These are phyloP conservation scores for Brachyrhaphis roseni DNA, from an alignment of 2,797 vertebrate species.

Conservation along the genomic window DNA sequence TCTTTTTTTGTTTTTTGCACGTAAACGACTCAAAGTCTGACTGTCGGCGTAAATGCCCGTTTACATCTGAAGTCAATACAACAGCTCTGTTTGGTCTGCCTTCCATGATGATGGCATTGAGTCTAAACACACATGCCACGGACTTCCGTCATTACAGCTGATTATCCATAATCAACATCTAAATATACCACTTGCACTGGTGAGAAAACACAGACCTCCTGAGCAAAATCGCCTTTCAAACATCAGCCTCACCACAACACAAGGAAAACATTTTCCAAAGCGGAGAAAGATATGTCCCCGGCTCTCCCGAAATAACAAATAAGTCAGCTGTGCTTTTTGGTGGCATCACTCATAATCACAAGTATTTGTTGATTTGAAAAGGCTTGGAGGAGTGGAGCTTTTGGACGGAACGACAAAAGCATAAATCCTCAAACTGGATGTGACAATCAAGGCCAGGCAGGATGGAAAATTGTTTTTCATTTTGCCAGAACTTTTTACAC, in stretches of 20 bases:
- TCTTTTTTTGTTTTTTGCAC: not conserved
- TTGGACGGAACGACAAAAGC: slow-evolving; percentile 63
- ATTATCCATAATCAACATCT: slow-evolving; percentile 83
- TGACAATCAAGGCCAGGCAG: slow-evolving; percentile 29
- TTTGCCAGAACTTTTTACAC: slow-evolving; percentile 5
- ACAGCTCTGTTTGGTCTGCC: slow-evolving; percentile 75
- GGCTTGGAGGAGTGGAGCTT: slow-evolving; percentile 56
- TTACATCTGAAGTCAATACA: slow-evolving; percentile 58
- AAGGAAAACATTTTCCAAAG: slow-evolving; percentile 72
- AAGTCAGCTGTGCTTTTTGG: slow-evolving; percentile 67
- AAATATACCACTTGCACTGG: slow-evolving; percentile 75
- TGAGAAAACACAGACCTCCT: slow-evolving; percentile 79
- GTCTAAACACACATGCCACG: slow-evolving; percentile 77
- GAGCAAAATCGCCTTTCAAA: slow-evolving; percentile 72
- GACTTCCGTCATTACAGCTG: slow-evolving; percentile 82
- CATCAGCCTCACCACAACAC: slow-evolving; percentile 70
- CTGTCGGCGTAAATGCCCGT: slow-evolving; percentile 44
- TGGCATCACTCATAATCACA: slow-evolving; percentile 84
- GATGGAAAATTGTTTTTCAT: slow-evolving; percentile 30
- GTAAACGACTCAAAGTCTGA: slow-evolving; percentile 28
- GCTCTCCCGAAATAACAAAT: slow-evolving; percentile 68
- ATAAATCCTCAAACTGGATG: slow-evolving; percentile 58
- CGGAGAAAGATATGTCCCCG: slow-evolving; percentile 46
- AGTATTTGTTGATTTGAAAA: slow-evolving; percentile 80
- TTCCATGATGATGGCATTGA: slow-evolving; percentile 71